Evolutionary conservation across 2,797 vertebrate genomes (phyloP), one percentile per base, ranked within the genome.

Genomic region (Clarias laeviceps): DNA sequence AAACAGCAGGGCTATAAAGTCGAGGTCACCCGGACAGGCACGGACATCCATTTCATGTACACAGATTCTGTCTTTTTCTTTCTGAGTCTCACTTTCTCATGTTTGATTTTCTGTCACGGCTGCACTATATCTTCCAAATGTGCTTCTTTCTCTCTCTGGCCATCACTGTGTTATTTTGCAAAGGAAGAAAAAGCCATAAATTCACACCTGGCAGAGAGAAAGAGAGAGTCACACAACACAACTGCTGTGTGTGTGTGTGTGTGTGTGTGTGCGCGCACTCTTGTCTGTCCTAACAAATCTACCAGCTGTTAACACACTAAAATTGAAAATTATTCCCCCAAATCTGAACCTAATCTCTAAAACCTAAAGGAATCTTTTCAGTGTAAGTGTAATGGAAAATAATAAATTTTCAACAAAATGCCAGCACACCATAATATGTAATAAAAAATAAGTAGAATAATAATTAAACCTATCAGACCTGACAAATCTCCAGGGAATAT

Each of bases 91-190:
- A 24, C 40, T 69, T 85, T 84, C 65, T 88, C 74, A 34, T 29
- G 61, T 88, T 88, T 88, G 87, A 89, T 86, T 90, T 91, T 89
- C 86, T 91, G 87, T 88, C 91, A 90, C 32, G 70, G 54, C 85
- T 82, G 85, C 87, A 77, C 81, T 90, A 89, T 76, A 82, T 89
- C 87, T 90, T 90, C 70, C 70, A 82, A 89, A 90, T 79, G 37
- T 86, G 84, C 32, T 80, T 83, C 65, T 84, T 90, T 91, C 6
- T 87, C 85, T 89, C 84, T 40, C 78, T 66, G 57, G 27, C 74
- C 79, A 82, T 88, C 69, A 82, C 85, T 73, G 77, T 88, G 83
- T 79, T 62, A 57, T 84, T 87, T 56, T 76, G 68, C 66, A 85
- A 24, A 70, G 62, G 15, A 59, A 86, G 78, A 84, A 70, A 80